Percentiles rank a stretch among this genome's conserved stretches.
Conservation (phyloP, 2,113 vertebrate genomes). For the Triplophysa siluroides region DNA sequence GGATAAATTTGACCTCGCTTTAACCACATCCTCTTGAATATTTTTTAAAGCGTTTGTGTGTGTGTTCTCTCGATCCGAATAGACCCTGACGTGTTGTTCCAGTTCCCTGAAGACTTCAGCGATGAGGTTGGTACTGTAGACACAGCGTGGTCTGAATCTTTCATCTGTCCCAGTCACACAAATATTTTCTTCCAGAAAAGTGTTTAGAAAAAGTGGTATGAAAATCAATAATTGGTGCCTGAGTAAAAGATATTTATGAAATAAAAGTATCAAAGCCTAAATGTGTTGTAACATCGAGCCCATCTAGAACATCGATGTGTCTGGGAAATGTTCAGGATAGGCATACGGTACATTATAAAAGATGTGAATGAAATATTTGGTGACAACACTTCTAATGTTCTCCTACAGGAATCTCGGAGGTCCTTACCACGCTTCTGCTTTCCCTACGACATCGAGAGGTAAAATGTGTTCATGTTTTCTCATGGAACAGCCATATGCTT, state of each 20-base stretch:
- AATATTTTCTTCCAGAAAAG: not conserved
- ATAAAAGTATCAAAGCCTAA: too few relatives aligned
- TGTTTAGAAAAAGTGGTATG: too few relatives aligned
- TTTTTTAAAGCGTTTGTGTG: not conserved
- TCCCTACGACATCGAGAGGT: conserved; percentile 87
- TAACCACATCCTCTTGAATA: conserved; percentile 49
- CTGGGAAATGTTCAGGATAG: too few relatives aligned
- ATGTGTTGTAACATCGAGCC: too few relatives aligned
- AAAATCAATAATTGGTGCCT: too few relatives aligned
- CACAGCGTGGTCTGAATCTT: not conserved
- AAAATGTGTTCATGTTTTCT: conserved; percentile 16
- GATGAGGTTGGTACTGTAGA: conserved; percentile 58
- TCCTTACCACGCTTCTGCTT: conserved; percentile 86
- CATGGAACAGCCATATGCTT: too few relatives aligned
- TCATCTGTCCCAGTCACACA: not conserved
- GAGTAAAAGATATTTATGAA: too few relatives aligned
- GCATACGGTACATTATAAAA: too few relatives aligned
- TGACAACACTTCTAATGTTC: not conserved
- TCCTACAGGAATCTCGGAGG: conserved; percentile 76
- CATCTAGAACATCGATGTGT: too few relatives aligned
- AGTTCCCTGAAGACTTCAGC: conserved; percentile 71
- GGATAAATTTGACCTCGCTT: conserved; percentile 19
- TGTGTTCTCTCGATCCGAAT: conserved; percentile 1
- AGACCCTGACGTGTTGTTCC: conserved; percentile 73
- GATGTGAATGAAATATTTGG: not conserved